Evolutionary conservation across 2,888 invertebrate species (phyloP), one percentile per base, ranked within the genome.

Genomic region (Suillia variegata): DNA sequence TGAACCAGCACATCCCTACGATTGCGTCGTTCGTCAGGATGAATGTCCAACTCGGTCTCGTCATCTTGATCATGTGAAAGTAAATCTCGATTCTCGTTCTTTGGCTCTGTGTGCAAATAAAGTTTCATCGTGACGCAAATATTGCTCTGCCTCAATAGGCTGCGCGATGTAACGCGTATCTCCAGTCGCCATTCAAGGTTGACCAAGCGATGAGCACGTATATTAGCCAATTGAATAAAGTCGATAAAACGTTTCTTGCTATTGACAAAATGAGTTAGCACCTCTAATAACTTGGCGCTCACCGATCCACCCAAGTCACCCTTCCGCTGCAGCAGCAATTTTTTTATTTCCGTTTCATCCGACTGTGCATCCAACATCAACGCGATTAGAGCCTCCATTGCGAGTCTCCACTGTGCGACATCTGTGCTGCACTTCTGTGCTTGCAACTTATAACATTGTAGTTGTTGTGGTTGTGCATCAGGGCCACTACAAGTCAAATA

Each of bases 371-470:
- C 87, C 17, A 91, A 82, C 52, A 92, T 82, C 52, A 92, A 83
- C 77, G 90, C 88, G n/a, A 91, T 85, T 55, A 93, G 79, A 18
- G 89, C 90, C 81, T 90, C 88, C 13, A 92, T 85, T 45, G 89
- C 84, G 1, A 67, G 62, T 68, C 85, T 85, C 13, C 88, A 84
- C 83, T 83, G 1, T 1, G 52, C 60, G 1, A 82, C 65, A 17
- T 84, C 80, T 2, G 85, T 83, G 2, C 84, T 78, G 31, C 87
- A 78, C 73, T 87, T 88, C 67, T 85, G 74, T 33, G 73, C 69
- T 60, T 80, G 58, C n/a, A 68, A 15, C 4, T 77, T 80, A 67
- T 87, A 88, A 18, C 86, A 77, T 38, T 63, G 61, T n/a, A n/a
- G n/a, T n/a, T n/a, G n/a, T n/a, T n/a, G n/a, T n/a, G n/a, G n/a